Evolutionary conservation across 2,797 vertebrate species (phyloP).

Genomic region (Naso thynnoides): DNA sequence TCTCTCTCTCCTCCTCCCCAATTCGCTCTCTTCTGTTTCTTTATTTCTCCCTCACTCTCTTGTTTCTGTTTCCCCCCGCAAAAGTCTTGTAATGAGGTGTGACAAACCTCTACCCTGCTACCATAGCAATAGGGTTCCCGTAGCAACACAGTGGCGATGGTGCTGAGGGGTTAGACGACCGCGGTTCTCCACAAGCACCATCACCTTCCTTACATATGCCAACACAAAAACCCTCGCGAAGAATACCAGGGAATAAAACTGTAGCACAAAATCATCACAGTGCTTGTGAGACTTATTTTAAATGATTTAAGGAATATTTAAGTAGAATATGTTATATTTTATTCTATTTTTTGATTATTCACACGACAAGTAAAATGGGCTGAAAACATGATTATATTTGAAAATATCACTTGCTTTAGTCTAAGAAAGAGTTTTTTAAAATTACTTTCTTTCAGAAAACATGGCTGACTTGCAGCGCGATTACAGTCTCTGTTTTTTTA

Average conservation of each 20-base stretch:
- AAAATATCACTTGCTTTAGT: not conserved
- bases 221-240: not conserved
- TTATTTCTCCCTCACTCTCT: constrained; percentile 45
- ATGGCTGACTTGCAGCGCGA: not conserved
- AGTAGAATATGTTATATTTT: too few relatives aligned
- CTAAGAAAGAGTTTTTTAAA: not conserved
- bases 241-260: too few relatives aligned
- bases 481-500: too few relatives aligned
- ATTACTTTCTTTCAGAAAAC: not conserved
- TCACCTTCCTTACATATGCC: constrained; percentile 43
- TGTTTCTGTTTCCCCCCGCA: constrained; percentile 50
- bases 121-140: constrained; percentile 80
- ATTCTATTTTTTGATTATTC: not conserved
- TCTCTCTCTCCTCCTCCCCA: constrained; percentile 54
- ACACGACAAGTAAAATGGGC: not conserved
- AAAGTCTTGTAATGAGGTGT: constrained; percentile 81
- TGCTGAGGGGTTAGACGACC: constrained; percentile 47
- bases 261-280: too few relatives aligned
- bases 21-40: constrained; percentile 54
- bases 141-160: constrained; percentile 71
- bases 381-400: not conserved
- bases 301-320: not conserved
- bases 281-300: not conserved
- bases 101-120: constrained; percentile 78
- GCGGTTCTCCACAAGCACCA: constrained; percentile 34